Conservation (phyloP, 2,797 vertebrate genomes). For the Gadopsis bispinosus region DNA sequence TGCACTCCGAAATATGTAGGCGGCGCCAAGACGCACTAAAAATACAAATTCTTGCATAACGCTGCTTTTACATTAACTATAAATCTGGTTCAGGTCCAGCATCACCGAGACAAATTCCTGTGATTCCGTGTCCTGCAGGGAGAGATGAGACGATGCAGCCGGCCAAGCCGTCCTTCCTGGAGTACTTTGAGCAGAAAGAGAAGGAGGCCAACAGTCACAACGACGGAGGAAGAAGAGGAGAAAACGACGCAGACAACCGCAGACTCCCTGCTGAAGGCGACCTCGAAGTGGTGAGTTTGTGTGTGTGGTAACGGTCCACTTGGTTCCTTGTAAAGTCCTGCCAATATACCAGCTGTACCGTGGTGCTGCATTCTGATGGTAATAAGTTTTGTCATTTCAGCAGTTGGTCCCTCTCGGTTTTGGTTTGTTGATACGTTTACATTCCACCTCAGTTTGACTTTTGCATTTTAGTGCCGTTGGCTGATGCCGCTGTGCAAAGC, state of each 20-base stretch:
- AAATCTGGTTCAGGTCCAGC: not conserved
- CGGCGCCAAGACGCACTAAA: too few relatives aligned
- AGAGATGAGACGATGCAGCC: slow-evolving; percentile 90
- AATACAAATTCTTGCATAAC: too few relatives aligned
- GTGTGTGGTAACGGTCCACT: not conserved
- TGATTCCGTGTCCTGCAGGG: slow-evolving; percentile 80
- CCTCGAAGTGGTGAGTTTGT: slow-evolving; percentile 91
- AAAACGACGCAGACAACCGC: slow-evolving; percentile 87
- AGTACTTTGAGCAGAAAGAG: slow-evolving; percentile 98
- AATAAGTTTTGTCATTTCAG: not conserved
- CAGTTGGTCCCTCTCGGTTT: not conserved
- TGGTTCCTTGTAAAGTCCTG: too few relatives aligned
- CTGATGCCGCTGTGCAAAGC: not conserved
- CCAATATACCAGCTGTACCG: too few relatives aligned
- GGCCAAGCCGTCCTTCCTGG: slow-evolving; percentile 93
- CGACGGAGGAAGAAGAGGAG: slow-evolving; percentile 79
- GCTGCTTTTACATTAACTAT: not conserved
- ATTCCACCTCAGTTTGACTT: not conserved
- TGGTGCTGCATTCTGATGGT: too few relatives aligned
- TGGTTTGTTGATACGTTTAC: not conserved
- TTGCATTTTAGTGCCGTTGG: not conserved
- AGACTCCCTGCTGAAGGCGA: slow-evolving; percentile 90
- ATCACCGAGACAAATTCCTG: not conserved
- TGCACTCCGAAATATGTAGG: too few relatives aligned
- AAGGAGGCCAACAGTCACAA: slow-evolving; percentile 90